Base-by-base conservation (phyloP, 2,888 invertebrate species). In the Chironomus riparius region DNA sequence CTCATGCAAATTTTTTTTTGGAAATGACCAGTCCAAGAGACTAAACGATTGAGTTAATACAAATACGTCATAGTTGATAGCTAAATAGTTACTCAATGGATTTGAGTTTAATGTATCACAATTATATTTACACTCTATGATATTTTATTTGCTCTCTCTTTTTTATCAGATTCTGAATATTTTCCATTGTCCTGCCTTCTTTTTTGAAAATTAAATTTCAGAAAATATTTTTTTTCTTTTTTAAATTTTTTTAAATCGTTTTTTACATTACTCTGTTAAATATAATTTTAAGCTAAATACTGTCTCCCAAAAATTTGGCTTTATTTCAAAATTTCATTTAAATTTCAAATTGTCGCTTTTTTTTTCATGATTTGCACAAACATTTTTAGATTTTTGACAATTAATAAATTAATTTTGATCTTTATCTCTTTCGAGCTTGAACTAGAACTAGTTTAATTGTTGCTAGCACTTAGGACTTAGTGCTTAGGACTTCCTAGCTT, bases 201-300 rank as follows among this genome's bases (percentile, higher is more conserved):
- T 6, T 61, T 68, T 28, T 68, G n/a, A n/a, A 28, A 68, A 68
- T 68, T 21, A 28, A 68, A 48, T 38, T 50, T 56, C 24, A 18
- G 15, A 72, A 72, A 72, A 72, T 72, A 72, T 50, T 7, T 72
- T 50, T 50, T n/a, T 72, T 48, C 15, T 13, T 50, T 6, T 5
- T 50, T 5, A 28, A 5, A 28, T 28, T 24, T 4, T 12, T 47
- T 47, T 70, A 48, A 68, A 48, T 70, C 24, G 7, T 61, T 28
- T 18, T n/a, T 70, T 69, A 28, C 21, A 24, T 47, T n/a, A 15
- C 22, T 10, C 56, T 47, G n/a, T 68, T 72, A 72, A 72, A 72
- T 62, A 72, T 72, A 72, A 48, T 28, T 71, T 72, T 72, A 72
- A 62, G 72, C 72, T 72, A 72, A 72, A 72, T 72, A 70, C 62